Evolutionary conservation across 2,797 vertebrate species (phyloP).

Genomic region (Sternotherus odoratus): DNA sequence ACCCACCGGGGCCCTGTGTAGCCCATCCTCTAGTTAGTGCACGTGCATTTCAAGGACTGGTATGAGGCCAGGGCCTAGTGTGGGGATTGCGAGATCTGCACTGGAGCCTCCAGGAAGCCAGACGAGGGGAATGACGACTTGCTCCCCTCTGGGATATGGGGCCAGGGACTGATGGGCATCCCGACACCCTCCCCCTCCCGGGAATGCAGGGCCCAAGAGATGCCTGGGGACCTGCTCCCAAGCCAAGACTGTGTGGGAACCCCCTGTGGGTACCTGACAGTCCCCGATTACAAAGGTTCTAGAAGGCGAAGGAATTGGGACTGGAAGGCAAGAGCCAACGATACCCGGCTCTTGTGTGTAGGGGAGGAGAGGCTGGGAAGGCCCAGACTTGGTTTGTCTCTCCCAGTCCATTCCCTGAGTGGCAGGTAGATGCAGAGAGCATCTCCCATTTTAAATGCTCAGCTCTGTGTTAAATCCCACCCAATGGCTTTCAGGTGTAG

Average conservation of each 20-base stretch:
- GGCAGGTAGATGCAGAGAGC: not conserved
- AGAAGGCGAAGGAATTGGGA: not conserved
- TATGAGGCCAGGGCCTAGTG: not conserved
- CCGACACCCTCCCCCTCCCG: not conserved
- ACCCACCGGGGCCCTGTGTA: not conserved
- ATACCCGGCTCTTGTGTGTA: not conserved
- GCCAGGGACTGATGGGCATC: not conserved
- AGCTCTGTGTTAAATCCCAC: not conserved
- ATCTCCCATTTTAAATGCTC: not conserved
- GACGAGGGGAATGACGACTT: not conserved
- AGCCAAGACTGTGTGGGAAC: not conserved
- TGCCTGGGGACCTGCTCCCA: not conserved
- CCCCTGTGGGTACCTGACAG: not conserved
- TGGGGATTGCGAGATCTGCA: not conserved
- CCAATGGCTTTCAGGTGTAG: not conserved
- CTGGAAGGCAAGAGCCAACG: not conserved
- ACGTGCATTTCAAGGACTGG: not conserved
- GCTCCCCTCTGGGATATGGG: rapidly evolving
- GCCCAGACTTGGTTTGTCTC: not conserved
- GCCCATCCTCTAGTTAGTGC: not conserved
- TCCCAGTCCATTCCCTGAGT: not conserved
- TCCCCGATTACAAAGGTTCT: not conserved
- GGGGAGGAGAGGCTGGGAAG: not conserved
- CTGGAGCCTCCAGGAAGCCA: not conserved
- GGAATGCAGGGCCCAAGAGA: not conserved